phyloP scores from a whole-genome alignment of 2,797 vertebrate species.

The Gallinago solitaria region DNA sequence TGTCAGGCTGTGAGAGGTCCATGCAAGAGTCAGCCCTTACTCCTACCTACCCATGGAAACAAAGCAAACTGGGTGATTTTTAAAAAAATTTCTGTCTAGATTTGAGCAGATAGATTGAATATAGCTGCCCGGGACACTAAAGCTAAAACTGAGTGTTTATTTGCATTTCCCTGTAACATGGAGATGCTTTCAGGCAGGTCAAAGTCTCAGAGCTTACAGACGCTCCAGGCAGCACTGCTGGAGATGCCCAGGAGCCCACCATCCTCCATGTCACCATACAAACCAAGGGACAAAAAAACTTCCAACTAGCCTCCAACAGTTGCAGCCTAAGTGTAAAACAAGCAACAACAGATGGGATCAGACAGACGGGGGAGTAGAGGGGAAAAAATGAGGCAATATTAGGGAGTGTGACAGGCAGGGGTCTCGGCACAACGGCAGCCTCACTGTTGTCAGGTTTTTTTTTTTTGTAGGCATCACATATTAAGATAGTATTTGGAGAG shows the following conservation, averaged over 20 bases:
- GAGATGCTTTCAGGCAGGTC: background rate
- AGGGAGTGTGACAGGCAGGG: slow-evolving; percentile 27
- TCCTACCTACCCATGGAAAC: background rate
- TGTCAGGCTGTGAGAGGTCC: background rate
- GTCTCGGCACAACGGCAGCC: background rate
- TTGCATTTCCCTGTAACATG: background rate
- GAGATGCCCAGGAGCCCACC: background rate
- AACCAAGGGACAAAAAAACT: background rate
- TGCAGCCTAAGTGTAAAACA: background rate
- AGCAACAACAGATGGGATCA: slow-evolving; percentile 54
- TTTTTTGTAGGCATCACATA: background rate
- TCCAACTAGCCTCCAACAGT: background rate
- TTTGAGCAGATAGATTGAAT: background rate
- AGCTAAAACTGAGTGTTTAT: accelerated
- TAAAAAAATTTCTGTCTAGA: background rate
- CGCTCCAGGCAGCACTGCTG: background rate
- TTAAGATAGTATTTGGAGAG: background rate
- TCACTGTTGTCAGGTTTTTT: background rate
- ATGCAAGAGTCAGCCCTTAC: background rate
- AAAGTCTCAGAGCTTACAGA: background rate
- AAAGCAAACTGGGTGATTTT: background rate
- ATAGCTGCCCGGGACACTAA: background rate
- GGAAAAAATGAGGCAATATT: background rate
- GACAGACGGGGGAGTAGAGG: slow-evolving; percentile 36
- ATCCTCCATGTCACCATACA: background rate